Conservation (phyloP, 2,888 invertebrate genomes). For the Melinaea menophilus region DNA sequence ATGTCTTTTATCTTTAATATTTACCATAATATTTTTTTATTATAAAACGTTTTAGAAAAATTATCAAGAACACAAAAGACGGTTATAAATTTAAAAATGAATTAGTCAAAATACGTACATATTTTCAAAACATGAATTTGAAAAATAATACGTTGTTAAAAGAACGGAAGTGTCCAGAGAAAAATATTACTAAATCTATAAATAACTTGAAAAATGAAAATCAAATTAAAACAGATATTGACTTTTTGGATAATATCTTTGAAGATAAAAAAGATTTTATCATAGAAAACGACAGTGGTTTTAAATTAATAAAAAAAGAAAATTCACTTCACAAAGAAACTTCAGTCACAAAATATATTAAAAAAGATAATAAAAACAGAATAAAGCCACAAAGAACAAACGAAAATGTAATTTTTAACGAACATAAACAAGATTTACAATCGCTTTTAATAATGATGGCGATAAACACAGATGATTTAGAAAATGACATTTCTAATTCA, state of each 20-base stretch:
- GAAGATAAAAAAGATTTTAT: conserved; percentile 44
- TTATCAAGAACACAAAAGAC: conserved; percentile 44
- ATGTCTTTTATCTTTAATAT: too few relatives aligned
- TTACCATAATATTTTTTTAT: background rate
- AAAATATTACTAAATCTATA: conserved; percentile 9
- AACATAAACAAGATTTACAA: conserved; percentile 48
- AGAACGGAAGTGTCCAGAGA: conserved; percentile 18
- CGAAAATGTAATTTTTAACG: conserved; percentile 28
- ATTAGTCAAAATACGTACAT: conserved; percentile 53
- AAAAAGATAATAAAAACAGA: conserved; percentile 23
- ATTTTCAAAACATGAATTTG: conserved; percentile 51
- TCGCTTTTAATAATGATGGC: conserved; percentile 63
- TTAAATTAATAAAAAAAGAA: conserved; percentile 48
- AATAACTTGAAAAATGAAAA: conserved; percentile 8
- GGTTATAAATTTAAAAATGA: conserved; percentile 46
- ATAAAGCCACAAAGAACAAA: conserved; percentile 15
- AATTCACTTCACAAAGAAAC: conserved; percentile 4
- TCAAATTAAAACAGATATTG: conserved; percentile 34
- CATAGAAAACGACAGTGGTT: conserved; percentile 48
- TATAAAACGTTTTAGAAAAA: conserved; percentile 43
- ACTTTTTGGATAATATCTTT: conserved; percentile 40
- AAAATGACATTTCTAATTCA: conserved; percentile 12
- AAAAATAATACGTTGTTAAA: conserved; percentile 54
- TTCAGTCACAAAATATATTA: background rate
- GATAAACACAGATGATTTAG: conserved; percentile 42